Percentiles rank a stretch among this genome's conserved stretches.
Evolutionary conservation across 1,140 invertebrate species (phyloP).

Genomic region (Neotoxoptera formosana): DNA sequence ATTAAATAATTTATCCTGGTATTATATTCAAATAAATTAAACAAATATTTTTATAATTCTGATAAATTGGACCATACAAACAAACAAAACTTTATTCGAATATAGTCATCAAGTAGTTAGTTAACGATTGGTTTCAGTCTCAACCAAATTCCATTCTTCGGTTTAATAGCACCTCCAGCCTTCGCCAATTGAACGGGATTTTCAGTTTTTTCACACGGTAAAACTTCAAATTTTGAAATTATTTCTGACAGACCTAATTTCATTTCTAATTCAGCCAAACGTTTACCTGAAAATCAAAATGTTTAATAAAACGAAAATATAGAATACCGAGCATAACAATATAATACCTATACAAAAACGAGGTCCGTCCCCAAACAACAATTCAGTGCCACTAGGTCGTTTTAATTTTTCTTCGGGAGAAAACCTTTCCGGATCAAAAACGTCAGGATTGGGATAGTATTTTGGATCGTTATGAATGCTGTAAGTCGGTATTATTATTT

Average conservation of each 20-base stretch:
- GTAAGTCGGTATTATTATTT: constrained; percentile 67
- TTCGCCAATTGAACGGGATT: constrained; percentile 8
- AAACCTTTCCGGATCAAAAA: constrained; percentile 72
- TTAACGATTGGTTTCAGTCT: not conserved
- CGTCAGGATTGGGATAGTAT: constrained; percentile 71
- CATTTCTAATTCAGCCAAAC: constrained; percentile 59
- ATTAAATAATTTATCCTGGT: no score
- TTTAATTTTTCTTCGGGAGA: constrained; percentile 55
- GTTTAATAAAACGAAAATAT: not conserved
- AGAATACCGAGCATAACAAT: not conserved
- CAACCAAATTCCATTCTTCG: constrained; percentile 53
- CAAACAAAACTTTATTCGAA: no score
- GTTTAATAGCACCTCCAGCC: no score
- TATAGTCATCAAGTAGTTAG: no score
- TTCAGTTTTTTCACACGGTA: constrained; percentile 49
- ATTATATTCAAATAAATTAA: no score
- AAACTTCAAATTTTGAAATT: constrained; percentile 61
- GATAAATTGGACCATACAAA: no score
- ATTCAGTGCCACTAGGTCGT: constrained; percentile 65
- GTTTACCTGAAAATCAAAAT: constrained; percentile 49
- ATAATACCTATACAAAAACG: constrained; percentile 71
- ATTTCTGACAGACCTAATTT: constrained; percentile 58
- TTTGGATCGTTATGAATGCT: constrained; percentile 72
- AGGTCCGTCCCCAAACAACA: constrained; percentile 75
- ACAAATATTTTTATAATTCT: no score